Evolutionary conservation across 2,888 invertebrate species (phyloP).

Genomic region (Nipponacmea schrenckii): DNA sequence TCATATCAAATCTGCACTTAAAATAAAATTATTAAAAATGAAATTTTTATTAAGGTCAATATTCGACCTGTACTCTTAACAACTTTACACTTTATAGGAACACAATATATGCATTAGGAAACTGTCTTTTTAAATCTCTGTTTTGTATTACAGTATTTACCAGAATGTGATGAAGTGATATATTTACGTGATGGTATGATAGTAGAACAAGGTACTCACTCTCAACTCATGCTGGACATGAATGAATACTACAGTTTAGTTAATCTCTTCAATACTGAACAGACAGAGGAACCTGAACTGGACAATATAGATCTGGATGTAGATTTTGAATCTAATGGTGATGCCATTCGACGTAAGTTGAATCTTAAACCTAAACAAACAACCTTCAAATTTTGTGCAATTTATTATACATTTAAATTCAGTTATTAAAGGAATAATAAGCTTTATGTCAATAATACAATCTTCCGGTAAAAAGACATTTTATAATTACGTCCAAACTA

Average conservation of each 20-base stretch:
- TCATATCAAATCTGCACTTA: too few species aligned
- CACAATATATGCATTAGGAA: too few species aligned
- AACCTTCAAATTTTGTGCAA: conserved; percentile 1
- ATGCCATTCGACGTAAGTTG: conserved; percentile 18
- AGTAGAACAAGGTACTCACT: conserved; percentile 72
- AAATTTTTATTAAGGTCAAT: too few species aligned
- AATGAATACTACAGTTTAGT: conserved; percentile 66
- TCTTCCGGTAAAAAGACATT: too few species aligned
- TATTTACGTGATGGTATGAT: conserved; percentile 73
- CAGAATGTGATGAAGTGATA: conserved; percentile 73
- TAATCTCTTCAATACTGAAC: conserved; percentile 48
- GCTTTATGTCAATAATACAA: neutral
- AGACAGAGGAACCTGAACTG: conserved; percentile 38
- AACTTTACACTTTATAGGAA: too few species aligned
- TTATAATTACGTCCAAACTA: too few species aligned
- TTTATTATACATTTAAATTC: too few species aligned
- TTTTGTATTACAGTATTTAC: conserved; percentile 69
- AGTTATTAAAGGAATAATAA: too few species aligned
- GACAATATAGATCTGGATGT: conserved; percentile 61
- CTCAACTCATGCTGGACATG: conserved; percentile 68
- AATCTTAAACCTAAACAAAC: conserved; percentile 6
- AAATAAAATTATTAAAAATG: too few species aligned
- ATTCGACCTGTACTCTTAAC: too few species aligned
- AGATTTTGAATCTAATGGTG: conserved; percentile 46
- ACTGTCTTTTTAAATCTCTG: too few species aligned